Evolutionary conservation across 2,888 invertebrate species (phyloP).

Genomic region (Lepeophtheirus nordmannii): DNA sequence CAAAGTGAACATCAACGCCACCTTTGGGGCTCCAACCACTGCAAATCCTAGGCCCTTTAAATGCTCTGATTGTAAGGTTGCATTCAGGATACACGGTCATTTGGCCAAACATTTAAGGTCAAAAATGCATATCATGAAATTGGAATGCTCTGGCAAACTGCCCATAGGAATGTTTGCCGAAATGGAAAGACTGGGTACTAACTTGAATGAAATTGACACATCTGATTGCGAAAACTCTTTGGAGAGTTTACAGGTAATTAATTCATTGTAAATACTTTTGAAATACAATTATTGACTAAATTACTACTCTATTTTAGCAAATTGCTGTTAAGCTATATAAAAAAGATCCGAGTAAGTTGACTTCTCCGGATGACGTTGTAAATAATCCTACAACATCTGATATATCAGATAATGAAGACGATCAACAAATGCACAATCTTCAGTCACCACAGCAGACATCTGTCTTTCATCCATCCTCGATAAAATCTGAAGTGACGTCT

Average conservation of each 20-base stretch:
- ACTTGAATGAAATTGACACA: conserved; percentile 85
- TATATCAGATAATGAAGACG: conserved; percentile 12
- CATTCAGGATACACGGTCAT: conserved; percentile 90
- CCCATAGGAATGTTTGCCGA: conserved; percentile 60
- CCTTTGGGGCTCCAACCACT: conserved; percentile 58
- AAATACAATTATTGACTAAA: conserved; percentile 1
- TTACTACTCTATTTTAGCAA: conserved; percentile 27
- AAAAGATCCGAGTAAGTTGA: conserved; percentile 30
- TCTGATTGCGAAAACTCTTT: conserved; percentile 89
- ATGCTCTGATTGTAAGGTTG: conserved; percentile 86
- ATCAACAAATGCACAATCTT: too few species aligned
- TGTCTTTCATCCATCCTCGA: not conserved
- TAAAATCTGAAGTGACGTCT: not conserved
- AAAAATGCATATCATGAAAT: conserved; percentile 84
- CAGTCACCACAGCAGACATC: not conserved
- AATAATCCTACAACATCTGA: not conserved
- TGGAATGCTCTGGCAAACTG: conserved; percentile 62
- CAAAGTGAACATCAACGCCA: conserved; percentile 67
- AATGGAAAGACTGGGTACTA: conserved; percentile 73
- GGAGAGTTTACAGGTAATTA: conserved; percentile 56
- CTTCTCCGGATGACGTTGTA: conserved; percentile 12
- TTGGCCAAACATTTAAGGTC: conserved; percentile 89
- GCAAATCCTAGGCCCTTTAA: conserved; percentile 89
- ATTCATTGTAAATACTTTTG: conserved; percentile 3
- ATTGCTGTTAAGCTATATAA: conserved; percentile 32